phyloP scores from a whole-genome alignment of 2,113 vertebrate genomes.

The Hippopotamus amphibius region DNA sequence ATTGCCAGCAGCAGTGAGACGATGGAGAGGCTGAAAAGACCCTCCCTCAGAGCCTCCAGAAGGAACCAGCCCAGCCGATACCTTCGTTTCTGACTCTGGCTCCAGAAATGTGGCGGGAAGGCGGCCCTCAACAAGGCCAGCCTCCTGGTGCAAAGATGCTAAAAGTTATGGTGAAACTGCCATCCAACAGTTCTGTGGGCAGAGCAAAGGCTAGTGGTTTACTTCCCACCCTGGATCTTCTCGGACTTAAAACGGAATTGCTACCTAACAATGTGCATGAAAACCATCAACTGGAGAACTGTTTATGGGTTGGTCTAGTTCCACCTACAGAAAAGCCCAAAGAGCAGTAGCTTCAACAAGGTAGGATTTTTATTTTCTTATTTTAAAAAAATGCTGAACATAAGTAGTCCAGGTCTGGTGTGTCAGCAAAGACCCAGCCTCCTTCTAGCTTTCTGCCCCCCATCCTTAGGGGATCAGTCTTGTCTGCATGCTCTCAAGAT shows the following conservation, averaged over 20 bases:
- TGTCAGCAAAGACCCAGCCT: background rate
- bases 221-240: background rate
- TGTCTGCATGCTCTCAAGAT: background rate
- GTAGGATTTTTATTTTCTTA: background rate
- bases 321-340: background rate
- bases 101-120: background rate
- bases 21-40: background rate
- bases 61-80: background rate
- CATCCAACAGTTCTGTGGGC: background rate
- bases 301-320: background rate
- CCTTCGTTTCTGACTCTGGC: background rate
- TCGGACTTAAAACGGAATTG: background rate
- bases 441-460: background rate
- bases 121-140: background rate
- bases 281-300: background rate
- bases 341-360: background rate
- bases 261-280: accelerated
- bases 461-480: too few relatives aligned
- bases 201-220: background rate
- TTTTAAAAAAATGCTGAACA: background rate
- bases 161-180: background rate
- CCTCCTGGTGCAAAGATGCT: background rate
- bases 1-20: accelerated
- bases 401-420: background rate
- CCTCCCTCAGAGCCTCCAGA: background rate